Evolutionary conservation across 2,888 invertebrate species (phyloP), one percentile per base, ranked within the genome.

Genomic region (Colostygia pectinataria): DNA sequence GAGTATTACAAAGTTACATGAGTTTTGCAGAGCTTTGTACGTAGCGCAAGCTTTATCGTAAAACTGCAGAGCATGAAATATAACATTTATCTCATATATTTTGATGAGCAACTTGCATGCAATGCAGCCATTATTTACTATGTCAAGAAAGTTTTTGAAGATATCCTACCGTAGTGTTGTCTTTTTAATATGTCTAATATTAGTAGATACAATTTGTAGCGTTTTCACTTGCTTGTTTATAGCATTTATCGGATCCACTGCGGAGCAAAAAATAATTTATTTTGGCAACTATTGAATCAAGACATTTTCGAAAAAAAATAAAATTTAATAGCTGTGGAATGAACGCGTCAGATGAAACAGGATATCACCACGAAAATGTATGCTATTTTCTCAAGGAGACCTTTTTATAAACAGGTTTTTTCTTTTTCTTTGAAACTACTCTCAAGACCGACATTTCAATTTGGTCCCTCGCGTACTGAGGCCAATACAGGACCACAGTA

Each of bases 371-470:
- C n/a, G n/a, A n/a, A n/a, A n/a, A n/a, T n/a, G n/a, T n/a, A n/a
- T n/a, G n/a, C n/a, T n/a, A n/a, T n/a, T n/a, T n/a, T 31, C 31
- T 18, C 38, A n/a, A 25, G 25, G 39, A 31, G 13, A 27, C 5
- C 25, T 39, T 25, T 25, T 12, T 38, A 15, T 31, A 36, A 36
- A 31, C 40, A 24, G 28, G 5, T 36, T 40, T 24, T 14, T 40
- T 18, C 14, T 9, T 28, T 37, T 45, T 27, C 41, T 34, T 40
- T 12, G 47, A 15, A 49, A 42, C 38, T 48, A 43, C 40, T 39
- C 39, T 33, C 18, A n/a, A 12, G 27, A 27, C 37, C 39, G 36
- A 50, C 52, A 49, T 55, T 52, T 52, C 55, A 52, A 55, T 59
- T 59, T 49, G 23, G 53, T 36, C 52, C 46, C 40, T 12, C 28